A percentile compares a stretch with the other conserved stretches of the same genome.
Conservation (phyloP, 2,888 invertebrate genomes). For the Callinectes sapidus region DNA sequence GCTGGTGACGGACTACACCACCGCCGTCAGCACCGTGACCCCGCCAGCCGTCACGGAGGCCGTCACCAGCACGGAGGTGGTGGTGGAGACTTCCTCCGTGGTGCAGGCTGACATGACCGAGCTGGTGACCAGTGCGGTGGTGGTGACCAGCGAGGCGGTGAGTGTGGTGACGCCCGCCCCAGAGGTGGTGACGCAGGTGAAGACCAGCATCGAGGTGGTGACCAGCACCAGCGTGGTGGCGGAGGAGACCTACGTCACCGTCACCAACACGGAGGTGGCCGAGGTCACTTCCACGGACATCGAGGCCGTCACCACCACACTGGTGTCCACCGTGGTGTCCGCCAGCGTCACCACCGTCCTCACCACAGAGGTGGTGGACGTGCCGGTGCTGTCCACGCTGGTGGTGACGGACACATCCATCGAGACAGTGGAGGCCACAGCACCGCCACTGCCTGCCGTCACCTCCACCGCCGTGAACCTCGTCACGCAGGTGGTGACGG, state of each 20-base stretch:
- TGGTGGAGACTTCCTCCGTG: slow-evolving; percentile 46
- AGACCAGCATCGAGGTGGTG: slow-evolving; percentile 53
- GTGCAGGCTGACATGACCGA: slow-evolving; percentile 58
- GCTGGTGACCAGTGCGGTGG: slow-evolving; percentile 54
- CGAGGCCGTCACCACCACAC: slow-evolving; percentile 58
- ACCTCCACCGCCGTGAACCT: slow-evolving; percentile 52
- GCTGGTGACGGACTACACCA: slow-evolving; percentile 44
- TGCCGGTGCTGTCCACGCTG: slow-evolving; percentile 52
- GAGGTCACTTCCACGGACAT: slow-evolving; percentile 56
- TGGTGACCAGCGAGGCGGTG: slow-evolving; percentile 58
- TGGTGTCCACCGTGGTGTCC: slow-evolving; percentile 51
- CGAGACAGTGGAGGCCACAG: slow-evolving; percentile 60
- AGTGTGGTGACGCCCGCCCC: slow-evolving; percentile 66
- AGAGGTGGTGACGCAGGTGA: slow-evolving; percentile 55
- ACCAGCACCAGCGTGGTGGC: slow-evolving; percentile 62
- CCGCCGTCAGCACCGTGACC: slow-evolving; percentile 49
- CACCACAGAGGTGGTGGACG: slow-evolving; percentile 54
- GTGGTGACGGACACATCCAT: slow-evolving; percentile 60
- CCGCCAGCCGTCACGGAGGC: slow-evolving; percentile 36
- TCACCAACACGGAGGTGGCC: slow-evolving; percentile 58
- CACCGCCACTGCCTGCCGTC: slow-evolving; percentile 57
- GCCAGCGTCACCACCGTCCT: slow-evolving; percentile 42
- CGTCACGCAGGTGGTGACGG: slow-evolving; percentile 64
- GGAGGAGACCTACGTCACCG: slow-evolving; percentile 51
- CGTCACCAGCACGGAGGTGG: slow-evolving; percentile 51